Evolutionary conservation across 2,113 vertebrate species (phyloP), one percentile per base, ranked within the genome.

Genomic region (Rissa tridactyla): DNA sequence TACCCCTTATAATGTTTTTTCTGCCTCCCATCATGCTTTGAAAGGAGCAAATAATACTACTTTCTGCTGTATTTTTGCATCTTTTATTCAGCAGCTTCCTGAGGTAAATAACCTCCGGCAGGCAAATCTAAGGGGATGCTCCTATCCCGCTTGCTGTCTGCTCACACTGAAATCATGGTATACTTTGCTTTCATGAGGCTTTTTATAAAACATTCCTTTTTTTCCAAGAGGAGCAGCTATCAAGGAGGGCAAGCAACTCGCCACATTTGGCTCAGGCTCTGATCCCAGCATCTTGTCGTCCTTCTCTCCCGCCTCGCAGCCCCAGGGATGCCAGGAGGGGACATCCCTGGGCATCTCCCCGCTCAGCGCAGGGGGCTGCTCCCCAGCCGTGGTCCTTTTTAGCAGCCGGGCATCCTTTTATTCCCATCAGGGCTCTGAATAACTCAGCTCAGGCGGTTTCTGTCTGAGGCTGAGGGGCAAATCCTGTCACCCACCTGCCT

Each of bases 61-160:
- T 58, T 87, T 47, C 55, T 62, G 17, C 90, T 51, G 86, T 80
- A 40, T 89, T 93, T 94, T 84, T 81, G 30, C 84, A 82, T 94
- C 93, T 96, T 96, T 92, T 94, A 93, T 95, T 96, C 92, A 96
- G 88, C 71, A 92, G 73, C 96, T 90, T 97, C 93, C 96, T 40
- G 92, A 91, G 93, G 95, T 95, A 94, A 96, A 97, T 96, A 96
- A 97, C 95, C 92, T 95, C 90, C 16, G 46, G 90, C 88, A 91
- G 18, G 73, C 62, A 90, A 93, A 96, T 71, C 88, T 76, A 87
- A 96, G 88, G 86, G 91, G 62, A 86, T 93, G 89, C 91, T 95
- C 80, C 96, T 92, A 42, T 95, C 94, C 95, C 19, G 2, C 84
- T 86, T 9, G 61, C 23, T 11, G 64, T 73, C 86, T 96, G 71